Evolutionary conservation across 92 coral and sea anemone species (phyloP).

Genomic region (Palythoa grandiflora): DNA sequence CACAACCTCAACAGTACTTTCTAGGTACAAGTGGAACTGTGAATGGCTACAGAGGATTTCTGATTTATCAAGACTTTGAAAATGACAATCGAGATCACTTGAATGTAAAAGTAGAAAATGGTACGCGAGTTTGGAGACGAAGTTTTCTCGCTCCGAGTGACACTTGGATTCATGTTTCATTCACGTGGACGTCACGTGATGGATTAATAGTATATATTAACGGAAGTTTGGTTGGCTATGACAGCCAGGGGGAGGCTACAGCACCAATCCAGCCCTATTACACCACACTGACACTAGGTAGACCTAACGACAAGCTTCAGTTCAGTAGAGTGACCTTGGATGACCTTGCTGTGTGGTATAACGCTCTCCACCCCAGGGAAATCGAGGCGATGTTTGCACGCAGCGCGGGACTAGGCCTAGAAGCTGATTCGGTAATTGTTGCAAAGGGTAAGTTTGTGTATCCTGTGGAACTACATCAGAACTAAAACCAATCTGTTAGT

Average conservation of each 20-base stretch:
- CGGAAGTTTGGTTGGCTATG: constrained; percentile 77
- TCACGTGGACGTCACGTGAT: constrained; percentile 90
- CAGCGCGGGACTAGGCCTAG: constrained; percentile 64
- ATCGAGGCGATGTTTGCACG: constrained; percentile 83
- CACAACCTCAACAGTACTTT: constrained; percentile 71
- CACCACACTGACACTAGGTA: constrained; percentile 71
- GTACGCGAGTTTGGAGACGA: constrained; percentile 86
- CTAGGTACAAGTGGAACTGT: constrained; percentile 93
- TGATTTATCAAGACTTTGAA: constrained; percentile 86
- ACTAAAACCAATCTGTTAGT: neutral
- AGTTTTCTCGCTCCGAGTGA: constrained; percentile 85
- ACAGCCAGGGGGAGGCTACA: constrained; percentile 59
- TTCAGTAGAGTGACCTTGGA: constrained; percentile 82
- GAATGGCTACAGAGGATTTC: constrained; percentile 82
- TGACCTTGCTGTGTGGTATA: constrained; percentile 92
- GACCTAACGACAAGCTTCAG: constrained; percentile 66
- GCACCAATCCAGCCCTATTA: constrained; percentile 59
- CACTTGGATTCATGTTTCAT: constrained; percentile 87
- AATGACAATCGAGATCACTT: constrained; percentile 76
- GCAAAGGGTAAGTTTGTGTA: constrained; percentile 68
- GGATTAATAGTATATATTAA: constrained; percentile 86
- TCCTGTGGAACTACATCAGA: neutral
- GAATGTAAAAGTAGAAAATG: constrained; percentile 88
- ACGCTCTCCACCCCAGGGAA: constrained; percentile 78
- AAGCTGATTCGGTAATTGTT: constrained; percentile 44